phyloP scores from a whole-genome alignment of 2,888 invertebrate genomes.

The Blera fallax region DNA sequence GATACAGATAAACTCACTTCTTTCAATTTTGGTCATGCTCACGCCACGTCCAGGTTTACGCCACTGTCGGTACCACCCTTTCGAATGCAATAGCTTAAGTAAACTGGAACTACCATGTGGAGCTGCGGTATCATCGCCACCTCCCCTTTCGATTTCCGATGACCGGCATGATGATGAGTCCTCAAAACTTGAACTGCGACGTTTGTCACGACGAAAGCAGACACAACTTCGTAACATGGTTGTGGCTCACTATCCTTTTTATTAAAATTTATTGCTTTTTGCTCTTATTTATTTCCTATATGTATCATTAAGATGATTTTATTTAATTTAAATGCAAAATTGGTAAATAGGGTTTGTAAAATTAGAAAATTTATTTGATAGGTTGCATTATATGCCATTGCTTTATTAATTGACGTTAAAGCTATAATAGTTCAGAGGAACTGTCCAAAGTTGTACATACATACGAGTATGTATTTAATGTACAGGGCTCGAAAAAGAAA shows the following conservation, averaged over 20 bases:
- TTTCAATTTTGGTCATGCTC: slow-evolving; percentile 90
- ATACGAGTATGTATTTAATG: not conserved
- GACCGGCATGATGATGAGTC: slow-evolving; percentile 81
- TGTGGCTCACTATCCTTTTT: not conserved
- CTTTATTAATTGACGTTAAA: slow-evolving; percentile 19
- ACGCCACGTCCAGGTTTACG: slow-evolving; percentile 85
- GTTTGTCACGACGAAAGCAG: slow-evolving; percentile 80
- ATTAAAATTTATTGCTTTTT: not conserved
- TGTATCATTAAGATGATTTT: not conserved
- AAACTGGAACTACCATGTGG: slow-evolving; percentile 77
- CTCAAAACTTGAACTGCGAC: slow-evolving; percentile 81
- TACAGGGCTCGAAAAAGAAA: not conserved
- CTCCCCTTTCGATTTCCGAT: slow-evolving; percentile 81
- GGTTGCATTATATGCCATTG: not conserved
- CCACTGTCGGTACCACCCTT: slow-evolving; percentile 86
- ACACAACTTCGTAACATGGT: slow-evolving; percentile 81
- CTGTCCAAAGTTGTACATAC: not conserved
- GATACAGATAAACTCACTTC: slow-evolving; percentile 84
- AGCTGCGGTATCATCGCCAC: slow-evolving; percentile 73
- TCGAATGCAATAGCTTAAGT: slow-evolving; percentile 82
- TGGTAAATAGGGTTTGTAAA: not conserved
- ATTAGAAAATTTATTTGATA: not conserved
- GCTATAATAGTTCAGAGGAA: not conserved
- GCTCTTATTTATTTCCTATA: not conserved
- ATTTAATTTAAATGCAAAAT: not conserved